phyloP scores from a whole-genome alignment of 2,888 invertebrate species.

The Melanostoma scalare region DNA sequence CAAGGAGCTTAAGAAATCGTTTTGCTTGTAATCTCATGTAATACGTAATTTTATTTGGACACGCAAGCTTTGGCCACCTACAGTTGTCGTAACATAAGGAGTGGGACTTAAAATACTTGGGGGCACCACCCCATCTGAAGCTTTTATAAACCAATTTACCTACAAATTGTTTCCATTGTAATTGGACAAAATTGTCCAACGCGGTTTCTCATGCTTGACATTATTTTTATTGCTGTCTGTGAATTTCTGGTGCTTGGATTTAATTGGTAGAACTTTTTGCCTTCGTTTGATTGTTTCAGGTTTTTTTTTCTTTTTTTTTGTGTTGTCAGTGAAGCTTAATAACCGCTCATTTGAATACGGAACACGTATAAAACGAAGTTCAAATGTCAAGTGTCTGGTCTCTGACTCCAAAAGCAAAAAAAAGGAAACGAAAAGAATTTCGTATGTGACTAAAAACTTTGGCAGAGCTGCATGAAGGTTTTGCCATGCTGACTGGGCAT shows the following conservation, averaged over 20 bases:
- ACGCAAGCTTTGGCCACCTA: slow-evolving; percentile 42
- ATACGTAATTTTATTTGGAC: slow-evolving; percentile 46
- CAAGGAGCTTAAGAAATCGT: not conserved
- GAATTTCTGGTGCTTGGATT: slow-evolving; percentile 22
- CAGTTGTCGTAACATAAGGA: slow-evolving; percentile 24
- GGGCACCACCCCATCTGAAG: slow-evolving; percentile 13
- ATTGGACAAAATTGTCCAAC: slow-evolving; percentile 31
- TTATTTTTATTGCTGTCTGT: slow-evolving; percentile 17
- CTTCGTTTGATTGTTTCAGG: not conserved
- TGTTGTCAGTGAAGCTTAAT: not conserved
- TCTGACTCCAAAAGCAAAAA: too few species aligned
- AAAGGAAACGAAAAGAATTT: too few species aligned
- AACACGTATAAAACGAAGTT: too few species aligned
- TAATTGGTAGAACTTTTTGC: slow-evolving; percentile 18
- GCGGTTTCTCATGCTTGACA: slow-evolving; percentile 33
- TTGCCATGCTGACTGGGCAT: too few species aligned
- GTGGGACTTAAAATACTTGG: slow-evolving; percentile 21
- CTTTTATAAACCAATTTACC: slow-evolving; percentile 34
- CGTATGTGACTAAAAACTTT: too few species aligned
- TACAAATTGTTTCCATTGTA: slow-evolving; percentile 53
- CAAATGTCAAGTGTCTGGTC: too few species aligned
- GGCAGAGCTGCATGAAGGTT: too few species aligned
- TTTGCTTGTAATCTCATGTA: slow-evolving; percentile 24
- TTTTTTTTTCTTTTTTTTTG: not conserved
- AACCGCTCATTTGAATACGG: not conserved